Evolutionary conservation across 2,113 vertebrate species (phyloP), one percentile per base, ranked within the genome.

Genomic region (Anhinga anhinga): DNA sequence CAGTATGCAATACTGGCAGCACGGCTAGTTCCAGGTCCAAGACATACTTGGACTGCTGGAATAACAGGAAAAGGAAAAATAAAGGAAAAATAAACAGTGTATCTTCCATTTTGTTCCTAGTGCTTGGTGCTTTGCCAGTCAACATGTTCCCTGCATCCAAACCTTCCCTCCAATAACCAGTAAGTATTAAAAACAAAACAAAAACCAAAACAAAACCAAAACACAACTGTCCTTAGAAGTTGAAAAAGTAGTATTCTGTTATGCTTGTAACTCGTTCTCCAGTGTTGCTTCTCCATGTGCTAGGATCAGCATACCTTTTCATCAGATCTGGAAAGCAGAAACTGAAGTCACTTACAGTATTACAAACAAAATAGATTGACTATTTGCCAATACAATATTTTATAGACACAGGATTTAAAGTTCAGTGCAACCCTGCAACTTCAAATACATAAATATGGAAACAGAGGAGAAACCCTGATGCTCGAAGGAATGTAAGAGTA

Each of bases 11-110:
- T 26, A 56, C 18, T 21, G 12, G 21, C 44, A 65, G 29, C 27
- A 16, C 2, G 1, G 14, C 53, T 71, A 5, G 9, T 30, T 86
- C 25, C 9, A 34, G 36, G 47, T 45, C 44, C 12, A 15, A 38
- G 26, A 21, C 0, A 1, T 21, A 16, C 0, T 12, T 29, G 7
- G 4, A 6, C 40, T 70, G n/a, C 42, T 90, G 55, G 66, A 69
- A 87, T 45, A 29, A n/a, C 17, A 38, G n/a, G n/a, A n/a, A n/a
- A n/a, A n/a, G n/a, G n/a, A n/a, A n/a, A n/a, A n/a, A n/a, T n/a
- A n/a, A n/a, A n/a, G 17, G 53, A 84, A 78, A 82, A 81, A 63
- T 15, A 36, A 47, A 36, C 11, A 25, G 16, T 29, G 3, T 17
- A 15, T 55, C 65, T 90, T 65, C 45, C 2, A 17, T 66, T 74